phyloP scores from a whole-genome alignment of 2,888 invertebrate species.

The Drosophila testacea region DNA sequence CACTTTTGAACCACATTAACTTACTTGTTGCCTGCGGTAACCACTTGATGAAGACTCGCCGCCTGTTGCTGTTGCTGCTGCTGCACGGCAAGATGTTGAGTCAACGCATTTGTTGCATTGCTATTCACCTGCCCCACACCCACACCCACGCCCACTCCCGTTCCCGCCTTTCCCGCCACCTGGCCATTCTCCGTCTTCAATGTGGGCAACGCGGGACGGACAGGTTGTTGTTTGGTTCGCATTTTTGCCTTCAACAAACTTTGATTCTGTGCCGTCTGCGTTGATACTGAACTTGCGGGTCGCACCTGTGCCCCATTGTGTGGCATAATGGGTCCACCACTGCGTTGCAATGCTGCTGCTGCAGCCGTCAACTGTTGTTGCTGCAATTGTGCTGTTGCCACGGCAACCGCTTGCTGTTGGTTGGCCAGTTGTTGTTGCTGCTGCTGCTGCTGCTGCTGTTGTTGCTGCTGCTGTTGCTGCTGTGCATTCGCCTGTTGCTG shows the following conservation, averaged over 20 bases:
- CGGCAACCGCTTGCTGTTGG: constrained; percentile 76
- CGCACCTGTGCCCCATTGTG: constrained; percentile 87
- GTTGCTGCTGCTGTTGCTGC: constrained; percentile 61
- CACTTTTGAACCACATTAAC: constrained; percentile 41
- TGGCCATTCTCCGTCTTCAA: constrained; percentile 89
- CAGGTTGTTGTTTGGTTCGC: constrained; percentile 89
- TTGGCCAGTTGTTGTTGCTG: constrained; percentile 69
- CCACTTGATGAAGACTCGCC: constrained; percentile 86
- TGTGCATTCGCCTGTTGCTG: constrained; percentile 56
- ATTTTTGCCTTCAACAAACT: constrained; percentile 86
- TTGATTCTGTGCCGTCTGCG: constrained; percentile 89
- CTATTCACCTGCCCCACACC: constrained; percentile 42
- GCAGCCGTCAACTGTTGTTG: constrained; percentile 68
- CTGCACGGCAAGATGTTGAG: constrained; percentile 64
- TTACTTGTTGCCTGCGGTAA: constrained; percentile 86
- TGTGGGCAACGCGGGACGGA: constrained; percentile 89
- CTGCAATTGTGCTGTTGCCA: constrained; percentile 50
- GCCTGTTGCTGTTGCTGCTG: constrained; percentile 62
- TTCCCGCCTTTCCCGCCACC: constrained; percentile 84
- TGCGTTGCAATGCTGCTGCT: constrained; percentile 69
- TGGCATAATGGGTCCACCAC: constrained; percentile 87
- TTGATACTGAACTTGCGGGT: constrained; percentile 93
- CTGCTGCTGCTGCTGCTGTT: constrained; percentile 61
- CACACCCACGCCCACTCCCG: constrained; percentile 10
- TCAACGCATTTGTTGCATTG: constrained; percentile 77